Evolutionary conservation across 2,888 invertebrate genomes (phyloP), one percentile per base, ranked within the genome.

Genomic region (Eurois occulta): DNA sequence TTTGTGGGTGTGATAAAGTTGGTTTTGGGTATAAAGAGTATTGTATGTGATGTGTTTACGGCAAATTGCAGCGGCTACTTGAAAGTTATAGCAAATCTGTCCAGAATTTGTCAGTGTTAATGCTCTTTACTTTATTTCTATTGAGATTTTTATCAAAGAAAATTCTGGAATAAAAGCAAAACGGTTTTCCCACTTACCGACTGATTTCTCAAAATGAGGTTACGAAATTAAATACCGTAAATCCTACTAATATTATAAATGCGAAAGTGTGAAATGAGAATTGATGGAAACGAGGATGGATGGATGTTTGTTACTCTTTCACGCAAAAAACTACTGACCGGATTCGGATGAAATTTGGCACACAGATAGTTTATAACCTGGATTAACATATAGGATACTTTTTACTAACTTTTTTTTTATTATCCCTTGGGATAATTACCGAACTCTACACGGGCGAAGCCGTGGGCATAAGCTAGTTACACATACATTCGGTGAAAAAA

Each of bases 51-150:
- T 77, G 68, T 78, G 80, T 85, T 79, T 79, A 75, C 74, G 64
- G 82, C 67, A 84, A 86, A 86, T 85, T 89, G 88, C 85, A 88
- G 66, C n/a, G 81, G 81, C 88, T 82, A 85, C 82, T 88, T 85
- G 77, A 81, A 85, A 80, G 81, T 80, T 85, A 85, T 80, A 75
- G 83, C 68, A 79, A 82, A 82, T 88, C 77, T 82, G 81, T 83
- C 81, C 62, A 71, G 80, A 82, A 80, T 89, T 81, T 86, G 72
- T 89, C 82, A 77, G 77, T 68, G 62, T 77, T 80, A 88, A 85
- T 73, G 66, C 67, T 58, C 46, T 52, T 80, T 80, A 55, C 35
- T 77, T 82, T 79, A 84, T 82, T 72, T 84, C 24, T 18, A 66
- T 55, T 55, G 35, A 68, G 7, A 55, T 2, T 48, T 18, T 46